Percentiles rank a stretch among this genome's conserved stretches.
These are phyloP conservation scores for Baryphthengus martii DNA, from an alignment of 2,113 vertebrate species.

Conservation along the genomic window DNA sequence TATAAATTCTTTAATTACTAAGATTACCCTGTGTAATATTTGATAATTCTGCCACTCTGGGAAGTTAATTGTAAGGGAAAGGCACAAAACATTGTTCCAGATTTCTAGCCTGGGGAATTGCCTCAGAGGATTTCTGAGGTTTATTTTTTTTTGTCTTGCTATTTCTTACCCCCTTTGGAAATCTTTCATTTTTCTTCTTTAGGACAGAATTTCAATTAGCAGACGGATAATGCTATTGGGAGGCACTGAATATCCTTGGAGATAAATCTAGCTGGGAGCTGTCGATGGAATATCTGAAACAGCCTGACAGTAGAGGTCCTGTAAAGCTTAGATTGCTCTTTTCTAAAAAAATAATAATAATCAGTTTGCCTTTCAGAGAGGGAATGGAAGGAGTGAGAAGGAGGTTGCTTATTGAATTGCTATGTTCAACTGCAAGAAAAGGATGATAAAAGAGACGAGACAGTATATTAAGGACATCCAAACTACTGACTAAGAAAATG, in stretches of 20 bases:
- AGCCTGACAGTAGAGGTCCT: not conserved
- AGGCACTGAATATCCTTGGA: not conserved
- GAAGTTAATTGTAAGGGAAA: not conserved
- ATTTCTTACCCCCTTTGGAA: not conserved
- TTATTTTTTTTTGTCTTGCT: not conserved
- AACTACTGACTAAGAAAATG: not conserved
- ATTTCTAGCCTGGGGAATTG: not conserved
- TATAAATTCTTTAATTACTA: not conserved
- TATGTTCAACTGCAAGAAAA: not conserved
- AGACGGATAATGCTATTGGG: not conserved
- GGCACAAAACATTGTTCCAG: not conserved
- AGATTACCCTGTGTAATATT: not conserved
- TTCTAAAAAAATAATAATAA: not conserved
- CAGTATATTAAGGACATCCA: not conserved
- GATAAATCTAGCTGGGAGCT: slow-evolving; percentile 17
- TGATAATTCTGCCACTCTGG: not conserved
- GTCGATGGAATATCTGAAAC: not conserved
- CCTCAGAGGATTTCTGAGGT: not conserved
- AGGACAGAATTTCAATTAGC: slow-evolving; percentile 33
- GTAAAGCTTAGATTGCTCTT: not conserved
- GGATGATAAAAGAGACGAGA: not conserved
- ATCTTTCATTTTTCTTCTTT: not conserved
- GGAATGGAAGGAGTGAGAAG: not conserved
- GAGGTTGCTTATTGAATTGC: not conserved
- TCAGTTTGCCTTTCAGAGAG: not conserved